These are phyloP conservation scores for Eulemur mongoz DNA, from an alignment of 2,797 vertebrate genomes.

Conservation along the genomic window DNA sequence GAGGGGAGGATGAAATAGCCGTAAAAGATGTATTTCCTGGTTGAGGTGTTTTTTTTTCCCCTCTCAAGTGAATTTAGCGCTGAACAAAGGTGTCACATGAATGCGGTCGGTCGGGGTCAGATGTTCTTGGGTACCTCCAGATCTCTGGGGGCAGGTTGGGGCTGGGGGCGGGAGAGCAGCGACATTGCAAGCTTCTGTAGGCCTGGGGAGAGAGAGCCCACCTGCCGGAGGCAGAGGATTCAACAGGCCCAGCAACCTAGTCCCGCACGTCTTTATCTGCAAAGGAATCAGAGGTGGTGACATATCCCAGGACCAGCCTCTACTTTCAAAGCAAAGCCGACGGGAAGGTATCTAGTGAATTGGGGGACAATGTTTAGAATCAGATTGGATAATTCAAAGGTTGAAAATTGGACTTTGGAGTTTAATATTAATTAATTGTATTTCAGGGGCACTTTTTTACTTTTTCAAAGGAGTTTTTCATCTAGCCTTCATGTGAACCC, in stretches of 20 bases:
- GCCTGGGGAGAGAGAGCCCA: background rate
- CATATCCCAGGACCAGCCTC: background rate
- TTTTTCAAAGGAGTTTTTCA: slow-evolving; percentile 55
- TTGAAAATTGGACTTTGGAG: background rate
- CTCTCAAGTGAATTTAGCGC: slow-evolving; percentile 44
- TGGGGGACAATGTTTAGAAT: background rate
- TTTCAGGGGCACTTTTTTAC: background rate
- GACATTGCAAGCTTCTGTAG: background rate
- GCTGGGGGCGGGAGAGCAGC: background rate
- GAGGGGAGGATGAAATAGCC: slow-evolving; percentile 68
- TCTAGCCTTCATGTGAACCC: background rate
- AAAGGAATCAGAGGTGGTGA: background rate
- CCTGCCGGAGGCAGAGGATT: background rate
- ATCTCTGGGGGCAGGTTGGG: background rate
- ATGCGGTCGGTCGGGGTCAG: slow-evolving; percentile 34
- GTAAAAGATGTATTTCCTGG: slow-evolving; percentile 72
- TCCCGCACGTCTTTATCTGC: background rate
- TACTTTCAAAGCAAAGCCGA: background rate
- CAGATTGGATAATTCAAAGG: background rate
- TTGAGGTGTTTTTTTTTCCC: slow-evolving; percentile 70
- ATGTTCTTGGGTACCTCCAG: slow-evolving; percentile 37
- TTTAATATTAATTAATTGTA: background rate
- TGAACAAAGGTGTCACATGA: slow-evolving; percentile 73
- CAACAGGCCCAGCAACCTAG: background rate
- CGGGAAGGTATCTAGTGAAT: background rate